These are phyloP conservation scores for Diprion similis DNA, from an alignment of 1,140 invertebrate genomes.

Conservation along the genomic window DNA sequence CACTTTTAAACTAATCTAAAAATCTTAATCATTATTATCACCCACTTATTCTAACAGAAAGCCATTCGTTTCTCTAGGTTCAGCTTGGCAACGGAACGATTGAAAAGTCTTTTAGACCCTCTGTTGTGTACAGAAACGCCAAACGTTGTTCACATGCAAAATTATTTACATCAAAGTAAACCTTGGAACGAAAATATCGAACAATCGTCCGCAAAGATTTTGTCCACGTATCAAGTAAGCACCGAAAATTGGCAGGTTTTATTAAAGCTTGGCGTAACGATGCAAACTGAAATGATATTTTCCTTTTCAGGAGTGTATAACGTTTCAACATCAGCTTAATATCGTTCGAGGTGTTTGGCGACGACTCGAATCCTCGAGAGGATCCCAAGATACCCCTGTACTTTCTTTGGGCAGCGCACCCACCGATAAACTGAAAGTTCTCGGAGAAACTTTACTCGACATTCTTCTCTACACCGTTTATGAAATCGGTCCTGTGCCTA, in stretches of 20 bases:
- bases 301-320: conserved; percentile 72
- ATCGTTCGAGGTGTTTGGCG: conserved; percentile 75
- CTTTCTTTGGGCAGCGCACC: conserved; percentile 67
- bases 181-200: conserved; percentile 66
- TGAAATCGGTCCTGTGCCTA: conserved; percentile 63
- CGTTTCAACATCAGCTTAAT: conserved; percentile 82
- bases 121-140: conserved; percentile 78
- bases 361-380: conserved; percentile 68
- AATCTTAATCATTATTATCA: no score
- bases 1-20: no score
- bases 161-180: conserved; percentile 70
- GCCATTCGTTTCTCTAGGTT: conserved; percentile 55
- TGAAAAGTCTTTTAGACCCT: conserved; percentile 78
- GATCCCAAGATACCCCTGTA: conserved; percentile 47
- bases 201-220: conserved; percentile 71
- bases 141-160: conserved; percentile 80
- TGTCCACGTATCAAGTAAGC: conserved; percentile 77
- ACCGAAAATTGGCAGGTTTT: conserved; percentile 13
- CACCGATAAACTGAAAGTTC: conserved; percentile 79
- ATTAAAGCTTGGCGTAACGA: conserved; percentile 1
- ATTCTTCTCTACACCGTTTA: conserved; percentile 74
- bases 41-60: no score
- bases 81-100: conserved; percentile 81
- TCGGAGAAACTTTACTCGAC: conserved; percentile 82
- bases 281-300: conserved; percentile 24